Evolutionary conservation across 2,113 vertebrate species (phyloP), one percentile per base, ranked within the genome.

Genomic region (Phyllostomus hastatus): DNA sequence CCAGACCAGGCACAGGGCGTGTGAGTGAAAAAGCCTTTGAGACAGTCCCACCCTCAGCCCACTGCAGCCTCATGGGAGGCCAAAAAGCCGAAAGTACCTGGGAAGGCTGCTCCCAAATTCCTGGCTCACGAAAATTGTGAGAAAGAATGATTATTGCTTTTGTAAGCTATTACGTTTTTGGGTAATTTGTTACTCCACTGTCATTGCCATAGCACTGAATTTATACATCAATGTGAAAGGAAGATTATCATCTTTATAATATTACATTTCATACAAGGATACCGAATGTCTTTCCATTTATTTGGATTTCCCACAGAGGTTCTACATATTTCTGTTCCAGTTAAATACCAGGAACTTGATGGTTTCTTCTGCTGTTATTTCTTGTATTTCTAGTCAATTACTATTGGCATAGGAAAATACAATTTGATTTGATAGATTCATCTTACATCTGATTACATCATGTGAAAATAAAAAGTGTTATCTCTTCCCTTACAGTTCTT

Each of bases 321-420:
- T 89, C 70, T 93, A 43, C 10, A 48, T 31, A 67, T 48, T 81
- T 24, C 19, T 28, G 19, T 48, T 88, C 67, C 46, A 87, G 41
- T 86, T 67, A 86, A 86, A 61, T 76, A 76, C 14, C 38, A 93
- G 57, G 75, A 82, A 70, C 69, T 69, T 70, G 24, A 48, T 31
- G n/a, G 24, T 75, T 76, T 54, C 41, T 64, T 80, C 67, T 59
- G 66, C 9, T 89, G 73, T 10, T 90, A 48, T 61, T 92, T 90
- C 72, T 84, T 89, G 35, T 46, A 81, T 78, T 88, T 94, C 70
- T 73, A 72, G 91, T 67, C 52, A 28, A 61, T 75, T 91, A 83
- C 12, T 73, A 64, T 33, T 83, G 59, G 48, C 48, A 66, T 6
- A 85, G 54, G 73, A 48, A 94, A 91, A 97, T 72, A 61, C 1